Percentiles rank a stretch among this genome's conserved stretches.
phyloP scores from a whole-genome alignment of 2,113 vertebrate genomes.

The Alaudala cheleensis region DNA sequence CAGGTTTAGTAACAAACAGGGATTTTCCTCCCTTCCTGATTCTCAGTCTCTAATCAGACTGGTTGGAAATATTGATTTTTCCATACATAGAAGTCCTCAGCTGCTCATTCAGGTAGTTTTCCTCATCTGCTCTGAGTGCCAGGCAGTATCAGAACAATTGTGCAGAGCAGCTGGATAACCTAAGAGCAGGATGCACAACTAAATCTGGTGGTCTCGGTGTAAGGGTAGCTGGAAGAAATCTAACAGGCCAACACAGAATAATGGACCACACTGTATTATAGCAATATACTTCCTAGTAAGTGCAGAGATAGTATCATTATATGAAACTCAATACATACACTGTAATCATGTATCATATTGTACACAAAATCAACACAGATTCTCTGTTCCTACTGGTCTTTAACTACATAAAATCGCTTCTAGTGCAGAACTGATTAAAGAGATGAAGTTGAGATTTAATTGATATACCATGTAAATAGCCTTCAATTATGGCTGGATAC shows the following conservation, averaged over 20 bases:
- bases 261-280: background rate
- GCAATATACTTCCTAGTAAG: background rate
- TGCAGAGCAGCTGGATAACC: background rate
- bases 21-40: background rate
- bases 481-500: background rate
- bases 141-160: background rate
- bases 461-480: background rate
- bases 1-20: background rate
- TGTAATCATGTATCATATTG: background rate
- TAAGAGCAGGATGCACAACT: background rate
- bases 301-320: background rate
- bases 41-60: background rate
- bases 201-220: accelerated
- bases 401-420: background rate
- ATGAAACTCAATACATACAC: background rate
- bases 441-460: background rate
- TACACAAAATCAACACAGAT: background rate
- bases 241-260: background rate
- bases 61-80: background rate
- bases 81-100: background rate
- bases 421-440: background rate
- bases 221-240: background rate
- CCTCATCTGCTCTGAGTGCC: background rate
- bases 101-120: background rate
- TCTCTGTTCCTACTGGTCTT: background rate